These are phyloP conservation scores for Coryphaenoides rupestris DNA, from an alignment of 2,113 vertebrate species.

Conservation along the genomic window DNA sequence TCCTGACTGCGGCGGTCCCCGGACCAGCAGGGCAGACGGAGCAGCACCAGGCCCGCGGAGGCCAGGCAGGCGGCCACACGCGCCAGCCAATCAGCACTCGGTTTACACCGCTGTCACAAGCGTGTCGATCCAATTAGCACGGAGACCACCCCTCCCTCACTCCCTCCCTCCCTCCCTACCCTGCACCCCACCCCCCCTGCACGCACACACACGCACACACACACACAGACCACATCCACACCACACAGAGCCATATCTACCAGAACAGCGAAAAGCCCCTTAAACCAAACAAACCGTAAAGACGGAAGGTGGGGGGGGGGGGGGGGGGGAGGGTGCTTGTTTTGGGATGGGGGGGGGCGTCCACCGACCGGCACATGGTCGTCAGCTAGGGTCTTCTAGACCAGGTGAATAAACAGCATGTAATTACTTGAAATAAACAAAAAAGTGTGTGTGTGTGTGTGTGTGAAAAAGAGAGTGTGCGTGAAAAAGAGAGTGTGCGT, in stretches of 20 bases:
- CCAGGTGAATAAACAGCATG: conserved; percentile 69
- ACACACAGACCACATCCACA: not conserved
- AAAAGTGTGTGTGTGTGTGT: no score
- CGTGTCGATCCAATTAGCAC: conserved; percentile 31
- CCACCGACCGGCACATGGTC: conserved; percentile 6
- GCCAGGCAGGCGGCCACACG: conserved; percentile 25
- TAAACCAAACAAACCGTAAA: conserved; percentile 37
- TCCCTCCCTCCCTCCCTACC: no score
- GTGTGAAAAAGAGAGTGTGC: not conserved
- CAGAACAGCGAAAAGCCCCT: conserved; percentile 11
- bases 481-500: no score
- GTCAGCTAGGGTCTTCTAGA: conserved; percentile 16
- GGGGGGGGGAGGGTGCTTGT: conserved; percentile 13
- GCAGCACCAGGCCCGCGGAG: conserved; percentile 1
- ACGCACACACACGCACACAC: not conserved
- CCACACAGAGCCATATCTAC: not conserved
- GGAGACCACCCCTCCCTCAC: not conserved
- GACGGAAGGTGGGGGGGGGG: not conserved
- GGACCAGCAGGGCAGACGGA: no score
- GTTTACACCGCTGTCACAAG: conserved; percentile 39
- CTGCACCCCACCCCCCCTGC: not conserved
- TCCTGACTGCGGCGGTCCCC: no score
- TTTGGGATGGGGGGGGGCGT: not conserved
- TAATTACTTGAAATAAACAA: conserved; percentile 74
- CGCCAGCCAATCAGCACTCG: not conserved